Percentiles rank a stretch among this genome's conserved stretches.
phyloP scores from a whole-genome alignment of 2,888 invertebrate genomes.

The Hylaea fasciaria region DNA sequence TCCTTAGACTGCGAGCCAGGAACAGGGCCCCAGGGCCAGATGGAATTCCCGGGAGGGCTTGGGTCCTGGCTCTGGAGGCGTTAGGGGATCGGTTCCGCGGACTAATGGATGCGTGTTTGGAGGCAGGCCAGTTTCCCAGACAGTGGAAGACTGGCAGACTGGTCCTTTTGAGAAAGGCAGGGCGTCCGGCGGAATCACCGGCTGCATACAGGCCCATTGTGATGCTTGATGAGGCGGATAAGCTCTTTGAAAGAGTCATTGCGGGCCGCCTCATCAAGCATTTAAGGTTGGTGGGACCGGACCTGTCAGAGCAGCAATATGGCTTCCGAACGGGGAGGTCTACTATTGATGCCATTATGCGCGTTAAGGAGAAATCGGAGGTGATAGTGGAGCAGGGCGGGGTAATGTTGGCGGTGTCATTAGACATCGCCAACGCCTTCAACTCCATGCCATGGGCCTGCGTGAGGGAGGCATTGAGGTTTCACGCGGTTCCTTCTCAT shows the following conservation, averaged over 20 bases:
- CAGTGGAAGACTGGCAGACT: not conserved
- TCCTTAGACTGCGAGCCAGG: not conserved
- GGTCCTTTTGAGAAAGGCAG: not conserved
- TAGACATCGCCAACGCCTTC: too few species aligned
- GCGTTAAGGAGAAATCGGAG: not conserved
- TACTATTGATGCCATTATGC: slow-evolving; percentile 1
- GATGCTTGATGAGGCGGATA: slow-evolving; percentile 6
- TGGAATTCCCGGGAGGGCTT: not conserved
- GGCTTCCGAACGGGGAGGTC: slow-evolving; percentile 5
- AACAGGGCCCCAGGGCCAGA: not conserved
- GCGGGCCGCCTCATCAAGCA: too few species aligned
- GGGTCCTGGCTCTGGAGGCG: not conserved
- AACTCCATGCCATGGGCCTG: too few species aligned
- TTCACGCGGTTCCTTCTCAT: slow-evolving; percentile 4
- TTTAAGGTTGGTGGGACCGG: too few species aligned
- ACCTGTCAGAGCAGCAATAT: too few species aligned
- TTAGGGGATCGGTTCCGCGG: not conserved
- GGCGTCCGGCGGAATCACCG: slow-evolving; percentile 7
- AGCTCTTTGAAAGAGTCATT: slow-evolving; percentile 5
- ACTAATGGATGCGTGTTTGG: not conserved
- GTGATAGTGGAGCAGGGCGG: slow-evolving; percentile 8
- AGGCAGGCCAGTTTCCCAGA: not conserved
- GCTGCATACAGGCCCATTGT: slow-evolving; percentile 8
- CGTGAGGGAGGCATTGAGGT: too few species aligned
- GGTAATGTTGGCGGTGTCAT: slow-evolving; percentile 13